These are phyloP conservation scores for Drosophila repletoides DNA, from an alignment of 1,140 invertebrate species.

Conservation along the genomic window DNA sequence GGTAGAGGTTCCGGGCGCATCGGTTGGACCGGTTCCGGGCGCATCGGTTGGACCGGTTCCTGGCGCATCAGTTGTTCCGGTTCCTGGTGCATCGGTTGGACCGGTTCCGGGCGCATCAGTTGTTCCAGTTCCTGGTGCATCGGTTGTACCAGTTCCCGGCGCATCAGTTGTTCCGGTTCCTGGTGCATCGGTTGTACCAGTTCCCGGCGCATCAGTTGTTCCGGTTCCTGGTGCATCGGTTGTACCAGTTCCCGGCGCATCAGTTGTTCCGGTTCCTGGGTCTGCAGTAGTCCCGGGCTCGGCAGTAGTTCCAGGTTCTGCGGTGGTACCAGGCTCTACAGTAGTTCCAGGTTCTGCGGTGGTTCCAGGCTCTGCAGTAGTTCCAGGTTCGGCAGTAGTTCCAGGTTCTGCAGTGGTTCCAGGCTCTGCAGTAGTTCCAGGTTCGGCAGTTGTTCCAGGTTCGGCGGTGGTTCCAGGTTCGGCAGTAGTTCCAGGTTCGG, in stretches of 20 bases:
- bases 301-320: too few relatives aligned
- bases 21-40: not conserved
- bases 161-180: not conserved
- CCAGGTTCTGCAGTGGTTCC: too few relatives aligned
- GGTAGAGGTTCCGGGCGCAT: not conserved
- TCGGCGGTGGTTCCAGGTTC: too few relatives aligned
- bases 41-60: not conserved
- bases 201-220: not conserved
- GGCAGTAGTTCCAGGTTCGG: too few relatives aligned
- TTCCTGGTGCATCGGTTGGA: not conserved
- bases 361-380: too few relatives aligned
- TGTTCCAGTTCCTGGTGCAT: rapidly evolving
- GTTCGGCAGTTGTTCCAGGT: too few relatives aligned
- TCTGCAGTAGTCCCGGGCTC: too few relatives aligned
- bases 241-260: not conserved
- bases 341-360: too few relatives aligned
- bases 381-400: too few relatives aligned
- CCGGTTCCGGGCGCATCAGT: not conserved
- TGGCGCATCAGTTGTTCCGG: not conserved
- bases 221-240: not conserved
- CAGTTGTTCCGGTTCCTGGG: too few relatives aligned
- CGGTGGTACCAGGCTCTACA: too few relatives aligned
- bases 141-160: not conserved
- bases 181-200: not conserved
- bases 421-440: too few relatives aligned